Evolutionary conservation across 2,888 invertebrate genomes (phyloP), one percentile per base, ranked within the genome.

Genomic region (Xanthorhoe designata): DNA sequence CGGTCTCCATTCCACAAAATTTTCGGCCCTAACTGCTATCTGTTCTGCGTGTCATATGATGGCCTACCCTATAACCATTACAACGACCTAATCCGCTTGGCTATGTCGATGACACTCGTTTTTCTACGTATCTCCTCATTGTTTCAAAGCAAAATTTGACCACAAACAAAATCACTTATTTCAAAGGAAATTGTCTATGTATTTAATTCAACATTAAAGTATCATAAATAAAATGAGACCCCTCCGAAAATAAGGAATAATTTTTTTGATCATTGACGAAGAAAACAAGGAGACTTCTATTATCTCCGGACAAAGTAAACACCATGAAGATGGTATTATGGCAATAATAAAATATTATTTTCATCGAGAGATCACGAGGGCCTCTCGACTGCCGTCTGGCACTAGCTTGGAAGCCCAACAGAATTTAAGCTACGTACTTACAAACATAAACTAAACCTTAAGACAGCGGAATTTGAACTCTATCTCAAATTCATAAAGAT

Each of bases 271-370:
- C 69, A 69, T 66, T 64, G 69, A 64, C 64, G 57, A 69, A 73
- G 61, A 52, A 69, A 61, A 53, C 63, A 55, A 50, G 42, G 57
- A 66, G 61, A 42, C 61, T 74, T 72, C 70, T 66, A 69, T 75
- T 62, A 66, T 54, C 69, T 64, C 78, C 70, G 72, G 80, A 79
- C 78, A 75, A 78, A 82, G 76, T 79, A 79, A 82, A 81, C 73
- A 72, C 77, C 71, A 81, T 81, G 80, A 79, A 78, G 82, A 75
- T 72, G 73, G 78, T 82, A 83, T 85, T 81, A 85, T 82, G 79
- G 79, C 76, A 69, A 78, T 83, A 86, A 89, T 88, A 90, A 90
- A 90, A 91, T 90, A 89, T 90, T 84, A 91, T 90, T 88, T 88
- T 89, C 87, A 87, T 88, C 84, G 82, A 85, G 86, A 82, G 81